Base-by-base conservation (phyloP, 2,888 invertebrate species). In the Archaeoteleia sp. region DNA sequence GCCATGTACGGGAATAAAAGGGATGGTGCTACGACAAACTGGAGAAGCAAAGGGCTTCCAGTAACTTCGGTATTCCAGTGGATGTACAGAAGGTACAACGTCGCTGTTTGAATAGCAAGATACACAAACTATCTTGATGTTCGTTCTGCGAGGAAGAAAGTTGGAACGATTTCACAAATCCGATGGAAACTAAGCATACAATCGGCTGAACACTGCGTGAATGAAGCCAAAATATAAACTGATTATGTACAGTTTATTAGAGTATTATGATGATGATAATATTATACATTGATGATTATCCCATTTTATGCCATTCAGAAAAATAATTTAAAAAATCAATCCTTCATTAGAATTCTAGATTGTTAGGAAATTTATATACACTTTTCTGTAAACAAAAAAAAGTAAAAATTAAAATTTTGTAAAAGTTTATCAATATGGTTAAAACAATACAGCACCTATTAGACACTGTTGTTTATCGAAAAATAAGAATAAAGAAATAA, bases 181-280 rank as follows among this genome's bases (percentile, higher is more conserved):
- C 8, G 8, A 13, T 14, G 1, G 5, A 42, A 42, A 48, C 40
- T 42, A 15, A 63, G 54, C 48, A 68, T 58, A 35, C 58, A 55
- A 61, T 69, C 42, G 65, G 63, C 60, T 63, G 23, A 54, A 51
- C 29, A 57, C 53, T 57, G 65, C 61, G 53, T 15, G 51, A 73
- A 74, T 70, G 71, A 71, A 76, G 78, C 76, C 77, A 77, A 77
- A 75, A 76, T 77, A 75, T 76, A 79, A 81, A 82, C 80, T 80
- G 81, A 82, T 79, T 78, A 74, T 84, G 84, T 84, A 84, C 83
- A 84, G 83, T 81, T 82, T 80, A 79, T 74, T 82, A 83, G 79
- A 83, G 78, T 82, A 82, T 82, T 78, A 81, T 81, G 79, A 79
- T 79, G 78, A 82, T 80, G 75, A 81, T 77, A 60, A 45, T 55